Evolutionary conservation across 64 coral and sea anemone species (phyloP), one percentile per base, ranked within the genome.

Genomic region (Actinia equina): DNA sequence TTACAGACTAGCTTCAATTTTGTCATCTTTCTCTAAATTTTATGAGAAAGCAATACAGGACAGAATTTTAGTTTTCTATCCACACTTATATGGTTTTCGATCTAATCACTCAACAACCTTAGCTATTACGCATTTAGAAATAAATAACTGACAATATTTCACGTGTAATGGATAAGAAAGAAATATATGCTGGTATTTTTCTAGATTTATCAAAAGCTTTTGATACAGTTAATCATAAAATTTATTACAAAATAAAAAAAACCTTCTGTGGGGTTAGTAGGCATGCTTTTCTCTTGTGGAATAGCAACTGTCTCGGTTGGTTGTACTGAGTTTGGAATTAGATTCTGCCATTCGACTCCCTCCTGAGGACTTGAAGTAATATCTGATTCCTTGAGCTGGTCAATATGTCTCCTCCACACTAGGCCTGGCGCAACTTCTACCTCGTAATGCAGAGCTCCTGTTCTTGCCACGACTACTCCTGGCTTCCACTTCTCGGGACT

Each of bases 351-450:
- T 41, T 16, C 11, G 17, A 51, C 37, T 25, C 69, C 85, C 65
- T 53, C 15, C 63, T 70, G 26, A 0, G 2, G 1, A 80, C 55
- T 85, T 25, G 70, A n/a, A 64, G 80, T 85, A 12, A 70, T 19
- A 20, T 59, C 84, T 44, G 84, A 45, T 19, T 86, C 84, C n/a
- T 44, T 86, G 27, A 88, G 82, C 16, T 93, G 86, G 55, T 93
- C 91, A n/a, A 88, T 88, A 77, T 93, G 86, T 63, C 81, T 44
- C 42, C 91, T 52, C 91, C 91, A 93, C 27, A 88, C 77, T 58
- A 59, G 76, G 80, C 71, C 52, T 25, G 91, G 86, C 55, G 69
- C 56, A 13, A 93, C 87, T 70, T 85, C 51, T 43, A 86, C 84
- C 69, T 82, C 27, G 43, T 91, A 87, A 77, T 82, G 69, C 5